A percentile compares a stretch with the other conserved stretches of the same genome.
Evolutionary conservation across 2,113 vertebrate species (phyloP).

Genomic region (Piliocolobus tephrosceles): DNA sequence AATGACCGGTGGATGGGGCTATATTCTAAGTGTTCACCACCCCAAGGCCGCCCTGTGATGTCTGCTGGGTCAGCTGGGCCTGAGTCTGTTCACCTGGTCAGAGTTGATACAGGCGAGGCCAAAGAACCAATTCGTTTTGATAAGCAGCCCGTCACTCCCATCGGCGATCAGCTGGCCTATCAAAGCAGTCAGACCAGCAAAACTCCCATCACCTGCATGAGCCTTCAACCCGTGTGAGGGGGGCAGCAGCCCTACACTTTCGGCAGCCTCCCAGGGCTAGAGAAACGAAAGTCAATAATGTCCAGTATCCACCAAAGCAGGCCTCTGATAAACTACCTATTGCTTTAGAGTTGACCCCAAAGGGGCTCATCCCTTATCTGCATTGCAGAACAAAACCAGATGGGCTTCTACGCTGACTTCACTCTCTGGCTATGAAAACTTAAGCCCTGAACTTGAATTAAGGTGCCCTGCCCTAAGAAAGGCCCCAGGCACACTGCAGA

Average conservation of each 20-base stretch:
- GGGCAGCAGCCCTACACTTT: neutral
- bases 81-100: neutral
- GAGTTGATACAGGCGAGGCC: rapidly evolving
- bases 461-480: neutral
- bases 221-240: neutral
- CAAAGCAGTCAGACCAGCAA: neutral
- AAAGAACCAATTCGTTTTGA: neutral
- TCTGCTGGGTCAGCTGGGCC: neutral
- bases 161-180: neutral
- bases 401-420: neutral
- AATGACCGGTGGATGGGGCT: neutral
- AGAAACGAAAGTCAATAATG: neutral
- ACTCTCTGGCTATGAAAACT: neutral
- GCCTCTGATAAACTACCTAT: neutral
- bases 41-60: rapidly evolving
- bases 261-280: neutral
- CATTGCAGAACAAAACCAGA: neutral
- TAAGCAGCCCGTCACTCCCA: neutral
- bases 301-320: neutral
- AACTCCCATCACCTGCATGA: rapidly evolving
- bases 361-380: too few relatives aligned
- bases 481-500: neutral
- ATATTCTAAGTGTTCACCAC: rapidly evolving
- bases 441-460: neutral
- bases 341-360: neutral